Evolutionary conservation across 2,797 vertebrate genomes (phyloP).

Genomic region (Alfaro cultratus): DNA sequence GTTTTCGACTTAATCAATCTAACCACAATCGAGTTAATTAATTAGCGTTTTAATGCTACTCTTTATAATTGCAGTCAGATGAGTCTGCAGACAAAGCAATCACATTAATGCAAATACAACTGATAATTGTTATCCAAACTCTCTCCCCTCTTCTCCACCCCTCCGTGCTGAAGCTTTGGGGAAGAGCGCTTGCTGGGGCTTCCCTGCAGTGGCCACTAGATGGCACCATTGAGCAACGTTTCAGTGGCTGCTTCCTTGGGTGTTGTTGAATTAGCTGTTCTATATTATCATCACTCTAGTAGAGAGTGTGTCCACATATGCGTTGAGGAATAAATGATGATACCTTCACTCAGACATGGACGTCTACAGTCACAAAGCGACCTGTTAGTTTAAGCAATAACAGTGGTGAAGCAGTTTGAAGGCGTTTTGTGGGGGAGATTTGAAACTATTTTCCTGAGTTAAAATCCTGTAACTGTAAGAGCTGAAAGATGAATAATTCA

Average conservation of each 20-base stretch:
- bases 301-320: conserved; percentile 55
- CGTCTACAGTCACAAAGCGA: conserved; percentile 25
- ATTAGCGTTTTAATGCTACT: conserved; percentile 86
- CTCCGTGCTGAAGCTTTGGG: conserved; percentile 51
- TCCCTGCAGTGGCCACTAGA: conserved; percentile 69
- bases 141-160: conserved; percentile 8
- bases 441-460: neutral
- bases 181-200: conserved; percentile 29
- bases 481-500: neutral
- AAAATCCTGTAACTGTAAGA: neutral
- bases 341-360: conserved; percentile 59
- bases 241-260: conserved; percentile 52
- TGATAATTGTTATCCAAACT: conserved; percentile 83
- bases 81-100: conserved; percentile 84
- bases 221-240: conserved; percentile 84
- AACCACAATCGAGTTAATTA: conserved; percentile 84
- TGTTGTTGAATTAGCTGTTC: conserved; percentile 73
- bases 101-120: conserved; percentile 83
- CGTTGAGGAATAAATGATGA: conserved; percentile 66
- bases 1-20: conserved; percentile 84
- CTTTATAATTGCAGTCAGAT: conserved; percentile 85
- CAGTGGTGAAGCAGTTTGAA: neutral
- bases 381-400: neutral
- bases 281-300: conserved; percentile 53
- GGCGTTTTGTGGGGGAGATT: neutral